Conservation (phyloP, 2,113 vertebrate species). For the Zosterops hypoxanthus region DNA sequence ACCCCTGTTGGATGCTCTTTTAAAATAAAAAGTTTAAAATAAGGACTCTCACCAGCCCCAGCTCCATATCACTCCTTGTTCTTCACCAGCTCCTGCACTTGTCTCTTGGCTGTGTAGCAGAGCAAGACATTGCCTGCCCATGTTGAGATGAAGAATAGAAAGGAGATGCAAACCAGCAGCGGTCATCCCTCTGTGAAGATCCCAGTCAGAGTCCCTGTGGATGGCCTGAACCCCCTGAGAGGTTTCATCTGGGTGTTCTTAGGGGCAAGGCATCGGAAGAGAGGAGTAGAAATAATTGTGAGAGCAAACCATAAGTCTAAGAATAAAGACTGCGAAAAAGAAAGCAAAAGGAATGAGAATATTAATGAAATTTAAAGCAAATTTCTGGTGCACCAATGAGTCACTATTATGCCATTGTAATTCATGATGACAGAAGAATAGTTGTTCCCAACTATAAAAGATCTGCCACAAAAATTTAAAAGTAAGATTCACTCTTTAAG, state of each 20-base stretch:
- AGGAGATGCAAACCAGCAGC: neutral
- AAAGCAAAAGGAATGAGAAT: neutral
- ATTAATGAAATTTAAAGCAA: neutral
- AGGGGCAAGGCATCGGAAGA: neutral
- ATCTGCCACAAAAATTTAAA: neutral
- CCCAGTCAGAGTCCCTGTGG: neutral
- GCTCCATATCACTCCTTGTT: rapidly evolving
- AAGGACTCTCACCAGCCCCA: neutral
- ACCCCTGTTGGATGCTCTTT: neutral
- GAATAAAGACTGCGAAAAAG: neutral
- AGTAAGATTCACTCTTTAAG: neutral
- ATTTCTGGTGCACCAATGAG: neutral
- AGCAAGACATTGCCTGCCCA: neutral
- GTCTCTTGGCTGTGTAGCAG: neutral
- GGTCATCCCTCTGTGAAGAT: neutral
- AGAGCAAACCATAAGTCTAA: neutral
- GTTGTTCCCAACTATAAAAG: neutral
- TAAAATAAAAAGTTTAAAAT: neutral
- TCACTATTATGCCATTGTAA: neutral
- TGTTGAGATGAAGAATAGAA: neutral
- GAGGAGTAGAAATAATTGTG: neutral
- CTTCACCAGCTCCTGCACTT: neutral
- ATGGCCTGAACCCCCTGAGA: neutral
- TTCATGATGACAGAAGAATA: neutral
- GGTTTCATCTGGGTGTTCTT: neutral